These are phyloP conservation scores for Pocillopora verrucosa DNA, from an alignment of 64 coral and sea anemone species.

Conservation along the genomic window DNA sequence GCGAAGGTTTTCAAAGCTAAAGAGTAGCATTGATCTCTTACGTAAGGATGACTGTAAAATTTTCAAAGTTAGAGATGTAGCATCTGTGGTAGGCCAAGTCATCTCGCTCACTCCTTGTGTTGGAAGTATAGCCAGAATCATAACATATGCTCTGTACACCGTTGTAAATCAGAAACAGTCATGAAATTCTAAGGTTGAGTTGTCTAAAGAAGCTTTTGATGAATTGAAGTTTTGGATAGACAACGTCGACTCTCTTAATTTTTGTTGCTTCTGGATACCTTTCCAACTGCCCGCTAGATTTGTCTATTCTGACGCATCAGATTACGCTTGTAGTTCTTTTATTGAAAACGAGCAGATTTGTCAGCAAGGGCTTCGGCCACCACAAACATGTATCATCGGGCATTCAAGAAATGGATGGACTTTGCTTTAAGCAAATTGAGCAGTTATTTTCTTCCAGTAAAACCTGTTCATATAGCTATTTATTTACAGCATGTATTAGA, in stretches of 20 bases:
- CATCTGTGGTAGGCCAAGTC: slow-evolving; percentile 37
- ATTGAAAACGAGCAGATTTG: neutral
- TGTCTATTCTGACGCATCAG: too few species aligned
- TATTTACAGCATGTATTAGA: slow-evolving; percentile 14
- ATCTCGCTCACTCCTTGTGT: slow-evolving; percentile 32
- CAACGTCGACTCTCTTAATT: too few species aligned
- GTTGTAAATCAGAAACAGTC: too few species aligned
- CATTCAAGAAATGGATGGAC: neutral
- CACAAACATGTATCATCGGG: neutral
- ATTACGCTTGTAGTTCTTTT: too few species aligned
- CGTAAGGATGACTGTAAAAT: neutral
- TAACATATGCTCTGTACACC: neutral
- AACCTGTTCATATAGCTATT: neutral
- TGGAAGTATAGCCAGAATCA: slow-evolving; percentile 34
- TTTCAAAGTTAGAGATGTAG: slow-evolving; percentile 34
- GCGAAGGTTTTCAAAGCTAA: too few species aligned
- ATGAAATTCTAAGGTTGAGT: too few species aligned
- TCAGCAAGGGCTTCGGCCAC: neutral
- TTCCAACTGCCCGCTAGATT: too few species aligned
- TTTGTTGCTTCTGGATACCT: too few species aligned
- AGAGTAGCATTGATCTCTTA: too few species aligned
- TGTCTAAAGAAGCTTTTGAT: too few species aligned
- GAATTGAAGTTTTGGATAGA: too few species aligned
- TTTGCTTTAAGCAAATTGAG: neutral
- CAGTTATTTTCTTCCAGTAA: neutral